Evolutionary conservation across 2,888 invertebrate species (phyloP).

Genomic region (Plagiodera versicolora): DNA sequence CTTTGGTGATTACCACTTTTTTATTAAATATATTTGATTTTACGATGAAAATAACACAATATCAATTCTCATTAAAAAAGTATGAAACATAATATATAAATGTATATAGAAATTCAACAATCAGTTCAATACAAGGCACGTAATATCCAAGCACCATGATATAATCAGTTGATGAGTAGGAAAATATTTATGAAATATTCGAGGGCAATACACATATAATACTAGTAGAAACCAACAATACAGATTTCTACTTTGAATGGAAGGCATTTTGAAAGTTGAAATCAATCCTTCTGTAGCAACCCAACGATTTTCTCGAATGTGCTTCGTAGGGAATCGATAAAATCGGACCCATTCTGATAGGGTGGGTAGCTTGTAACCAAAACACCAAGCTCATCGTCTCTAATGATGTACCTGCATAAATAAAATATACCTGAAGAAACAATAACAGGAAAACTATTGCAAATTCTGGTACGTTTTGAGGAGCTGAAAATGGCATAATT

Average conservation of each 20-base stretch:
- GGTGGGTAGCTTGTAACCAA: slow-evolving; percentile 79
- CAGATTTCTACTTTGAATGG: neutral
- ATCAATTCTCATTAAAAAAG: neutral
- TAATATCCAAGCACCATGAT: neutral
- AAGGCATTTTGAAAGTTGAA: neutral
- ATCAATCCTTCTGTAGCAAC: slow-evolving; percentile 28
- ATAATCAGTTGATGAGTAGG: too few species aligned
- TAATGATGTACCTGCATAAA: slow-evolving; percentile 80
- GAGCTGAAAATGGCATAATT: too few species aligned
- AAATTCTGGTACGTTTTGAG: too few species aligned
- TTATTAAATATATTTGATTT: neutral
- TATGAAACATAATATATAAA: neutral
- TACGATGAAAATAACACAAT: neutral
- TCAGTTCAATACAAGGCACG: neutral
- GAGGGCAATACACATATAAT: too few species aligned
- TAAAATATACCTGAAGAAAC: too few species aligned
- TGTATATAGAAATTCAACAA: neutral
- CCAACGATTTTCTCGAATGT: slow-evolving; percentile 70
- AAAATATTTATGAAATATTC: too few species aligned
- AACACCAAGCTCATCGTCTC: slow-evolving; percentile 78
- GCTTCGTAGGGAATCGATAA: slow-evolving; percentile 68
- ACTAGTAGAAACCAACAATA: too few species aligned
- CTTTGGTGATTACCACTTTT: neutral
- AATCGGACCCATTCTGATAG: slow-evolving; percentile 70
- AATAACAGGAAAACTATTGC: too few species aligned